Conservation (phyloP, 2,113 vertebrate genomes). For the Rhynchomys soricoides region DNA sequence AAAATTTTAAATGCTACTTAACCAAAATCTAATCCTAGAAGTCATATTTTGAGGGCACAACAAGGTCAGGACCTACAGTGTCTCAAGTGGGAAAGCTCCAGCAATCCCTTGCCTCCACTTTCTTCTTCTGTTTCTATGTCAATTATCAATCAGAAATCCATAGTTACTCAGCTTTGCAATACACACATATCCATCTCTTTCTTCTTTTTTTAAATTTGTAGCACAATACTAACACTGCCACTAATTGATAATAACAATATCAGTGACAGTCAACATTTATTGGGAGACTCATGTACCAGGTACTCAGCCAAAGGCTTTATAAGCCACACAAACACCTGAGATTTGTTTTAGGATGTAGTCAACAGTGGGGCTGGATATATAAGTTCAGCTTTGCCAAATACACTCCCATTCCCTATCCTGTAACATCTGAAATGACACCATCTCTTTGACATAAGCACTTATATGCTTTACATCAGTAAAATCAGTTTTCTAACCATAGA, state of each 20-base stretch:
- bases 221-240: background rate
- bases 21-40: background rate
- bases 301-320: background rate
- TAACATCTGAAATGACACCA: background rate
- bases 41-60: background rate
- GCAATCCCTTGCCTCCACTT: background rate
- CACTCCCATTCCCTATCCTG: background rate
- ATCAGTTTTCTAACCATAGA: background rate
- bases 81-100: background rate
- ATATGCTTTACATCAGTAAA: background rate
- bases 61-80: background rate
- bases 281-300: background rate
- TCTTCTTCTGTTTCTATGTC: background rate
- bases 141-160: background rate
- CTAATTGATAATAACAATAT: background rate
- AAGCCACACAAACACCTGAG: conserved; percentile 28
- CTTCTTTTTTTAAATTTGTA: conserved; percentile 26
- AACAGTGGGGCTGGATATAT: background rate
- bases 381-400: background rate
- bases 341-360: background rate
- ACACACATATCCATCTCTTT: background rate
- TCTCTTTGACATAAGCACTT: conserved; percentile 11
- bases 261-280: background rate
- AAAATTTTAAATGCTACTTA: background rate
- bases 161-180: background rate